phyloP scores from a whole-genome alignment of 1,140 invertebrate genomes.

The Heliconius hewitsoni region DNA sequence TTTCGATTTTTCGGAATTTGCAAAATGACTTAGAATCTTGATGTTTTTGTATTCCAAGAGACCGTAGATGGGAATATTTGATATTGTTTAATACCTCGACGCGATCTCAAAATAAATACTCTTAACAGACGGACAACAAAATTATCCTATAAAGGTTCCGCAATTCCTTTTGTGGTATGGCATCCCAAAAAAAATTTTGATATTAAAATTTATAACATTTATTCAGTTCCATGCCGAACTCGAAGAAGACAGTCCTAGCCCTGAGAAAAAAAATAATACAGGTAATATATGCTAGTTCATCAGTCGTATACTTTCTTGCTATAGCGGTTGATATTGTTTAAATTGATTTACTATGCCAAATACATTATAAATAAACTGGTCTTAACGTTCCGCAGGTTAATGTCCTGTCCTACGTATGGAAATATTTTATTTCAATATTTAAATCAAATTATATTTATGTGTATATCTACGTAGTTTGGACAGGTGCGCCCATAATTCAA shows the following conservation, averaged over 20 bases:
- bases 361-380: background rate
- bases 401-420: constrained; percentile 1
- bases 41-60: too few species aligned
- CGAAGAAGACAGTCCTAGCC: constrained; percentile 55
- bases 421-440: background rate
- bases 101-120: too few species aligned
- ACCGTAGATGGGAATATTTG: too few species aligned
- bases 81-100: too few species aligned
- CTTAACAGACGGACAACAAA: too few species aligned
- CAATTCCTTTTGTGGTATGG: too few species aligned
- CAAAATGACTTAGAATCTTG: too few species aligned
- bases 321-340: constrained; percentile 8
- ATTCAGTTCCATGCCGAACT: constrained; percentile 87
- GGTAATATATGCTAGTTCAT: background rate
- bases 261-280: background rate
- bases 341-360: constrained; percentile 6
- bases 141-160: too few species aligned
- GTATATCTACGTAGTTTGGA: background rate
- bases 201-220: background rate
- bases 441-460: background rate
- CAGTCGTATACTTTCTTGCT: background rate
- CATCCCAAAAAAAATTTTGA: too few species aligned
- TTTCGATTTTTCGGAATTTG: too few species aligned
- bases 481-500: background rate
- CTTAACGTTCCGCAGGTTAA: background rate